Percentiles rank a stretch among this genome's conserved stretches.
phyloP scores from a whole-genome alignment of 2,888 invertebrate genomes.

The Polydesmus complanatus region DNA sequence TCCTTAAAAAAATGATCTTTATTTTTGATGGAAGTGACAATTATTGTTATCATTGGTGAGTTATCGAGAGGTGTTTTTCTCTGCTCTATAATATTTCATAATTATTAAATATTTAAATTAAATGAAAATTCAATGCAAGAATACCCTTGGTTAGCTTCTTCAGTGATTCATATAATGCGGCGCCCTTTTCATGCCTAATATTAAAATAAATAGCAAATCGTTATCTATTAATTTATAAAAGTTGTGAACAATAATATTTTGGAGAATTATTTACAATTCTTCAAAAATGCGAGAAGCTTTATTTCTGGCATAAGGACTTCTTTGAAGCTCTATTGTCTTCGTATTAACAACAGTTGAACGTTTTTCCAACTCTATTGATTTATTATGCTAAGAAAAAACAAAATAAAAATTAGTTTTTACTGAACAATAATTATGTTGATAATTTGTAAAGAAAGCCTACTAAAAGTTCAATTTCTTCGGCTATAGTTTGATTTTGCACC shows the following conservation, averaged over 20 bases:
- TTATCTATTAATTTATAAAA: neutral
- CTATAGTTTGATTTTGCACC: constrained; percentile 10
- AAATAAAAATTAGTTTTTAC: neutral
- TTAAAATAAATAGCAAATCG: neutral
- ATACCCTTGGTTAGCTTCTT: constrained; percentile 12
- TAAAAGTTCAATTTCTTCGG: constrained; percentile 2
- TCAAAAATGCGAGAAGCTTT: constrained; percentile 8
- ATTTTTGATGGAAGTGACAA: constrained; percentile 12
- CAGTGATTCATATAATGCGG: constrained; percentile 6
- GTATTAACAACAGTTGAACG: constrained; percentile 12
- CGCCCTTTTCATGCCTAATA: constrained; percentile 11
- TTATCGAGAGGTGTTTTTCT: constrained; percentile 6
- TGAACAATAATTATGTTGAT: neutral
- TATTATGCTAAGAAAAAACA: constrained; percentile 6
- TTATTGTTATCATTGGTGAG: constrained; percentile 8
- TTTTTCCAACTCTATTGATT: constrained; percentile 1
- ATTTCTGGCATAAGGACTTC: constrained; percentile 13
- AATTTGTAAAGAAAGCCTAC: neutral
- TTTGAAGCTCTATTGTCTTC: constrained; percentile 12
- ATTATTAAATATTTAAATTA: neutral
- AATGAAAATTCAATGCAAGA: neutral
- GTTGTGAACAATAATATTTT: neutral
- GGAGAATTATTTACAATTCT: constrained; percentile 8
- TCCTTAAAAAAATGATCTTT: constrained; percentile 10
- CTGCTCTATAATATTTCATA: constrained; percentile 5